These are phyloP conservation scores for Apaloderma vittatum DNA, from an alignment of 2,113 vertebrate species.

Conservation along the genomic window DNA sequence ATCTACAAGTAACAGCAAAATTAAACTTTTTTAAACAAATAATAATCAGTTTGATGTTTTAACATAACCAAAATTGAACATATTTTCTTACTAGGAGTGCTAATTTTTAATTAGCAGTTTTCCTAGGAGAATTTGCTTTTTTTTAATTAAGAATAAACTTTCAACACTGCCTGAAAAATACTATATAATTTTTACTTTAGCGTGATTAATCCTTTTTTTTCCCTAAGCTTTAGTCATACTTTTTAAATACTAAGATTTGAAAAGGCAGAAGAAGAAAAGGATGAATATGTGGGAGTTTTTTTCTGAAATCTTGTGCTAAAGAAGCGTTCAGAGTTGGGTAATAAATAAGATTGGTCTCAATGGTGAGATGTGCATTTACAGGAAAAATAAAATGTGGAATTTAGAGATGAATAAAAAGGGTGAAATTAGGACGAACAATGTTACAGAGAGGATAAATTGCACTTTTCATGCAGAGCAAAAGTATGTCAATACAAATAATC, in stretches of 20 bases:
- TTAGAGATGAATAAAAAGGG: not conserved
- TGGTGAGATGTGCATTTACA: not conserved
- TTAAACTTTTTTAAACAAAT: not conserved
- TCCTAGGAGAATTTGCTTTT: not conserved
- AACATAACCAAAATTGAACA: not conserved
- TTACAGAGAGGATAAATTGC: not conserved
- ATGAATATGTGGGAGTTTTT: rapidly evolving
- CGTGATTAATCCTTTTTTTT: not conserved
- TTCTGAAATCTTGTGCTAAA: not conserved
- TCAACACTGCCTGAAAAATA: not conserved
- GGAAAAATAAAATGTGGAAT: not conserved
- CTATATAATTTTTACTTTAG: not conserved
- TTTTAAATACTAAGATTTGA: not conserved
- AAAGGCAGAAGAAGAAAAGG: not conserved
- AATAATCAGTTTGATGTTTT: not conserved
- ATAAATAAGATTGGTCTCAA: not conserved
- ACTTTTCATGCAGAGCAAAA: not conserved
- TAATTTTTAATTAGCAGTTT: not conserved
- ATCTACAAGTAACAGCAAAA: not conserved
- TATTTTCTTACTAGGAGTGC: not conserved
- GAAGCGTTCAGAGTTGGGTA: not conserved
- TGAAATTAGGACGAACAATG: not conserved
- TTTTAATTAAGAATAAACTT: not conserved
- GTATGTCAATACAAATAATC: not conserved
- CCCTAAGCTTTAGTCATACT: not conserved